Conservation (phyloP, 2,113 vertebrate species). For the Myrmecophaga tridactyla region DNA sequence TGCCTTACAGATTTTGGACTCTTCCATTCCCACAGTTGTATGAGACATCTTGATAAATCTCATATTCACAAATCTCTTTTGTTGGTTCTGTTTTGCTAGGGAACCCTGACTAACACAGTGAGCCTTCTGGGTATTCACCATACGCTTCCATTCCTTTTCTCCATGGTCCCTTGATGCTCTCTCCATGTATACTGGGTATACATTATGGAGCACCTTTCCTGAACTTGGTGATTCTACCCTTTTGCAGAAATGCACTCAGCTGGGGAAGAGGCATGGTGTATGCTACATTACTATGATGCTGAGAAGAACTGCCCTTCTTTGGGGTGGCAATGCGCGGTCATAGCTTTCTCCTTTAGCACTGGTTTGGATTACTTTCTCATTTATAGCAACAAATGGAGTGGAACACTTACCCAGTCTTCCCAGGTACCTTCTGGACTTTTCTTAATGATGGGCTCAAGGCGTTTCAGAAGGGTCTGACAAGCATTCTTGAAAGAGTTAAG, state of each 20-base stretch:
- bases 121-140: not conserved
- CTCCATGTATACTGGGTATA: too few relatives aligned
- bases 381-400: not conserved
- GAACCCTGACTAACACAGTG: too few relatives aligned
- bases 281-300: not conserved
- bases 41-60: too few relatives aligned
- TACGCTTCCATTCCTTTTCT: not conserved
- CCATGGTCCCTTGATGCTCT: not conserved
- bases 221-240: not conserved
- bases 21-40: too few relatives aligned
- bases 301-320: fast-evolving
- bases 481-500: slow-evolving; percentile 85
- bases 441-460: slow-evolving; percentile 88
- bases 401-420: slow-evolving; percentile 90
- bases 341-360: not conserved
- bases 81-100: too few relatives aligned
- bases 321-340: fast-evolving
- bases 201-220: not conserved
- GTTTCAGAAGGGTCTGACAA: slow-evolving; percentile 89
- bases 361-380: not conserved
- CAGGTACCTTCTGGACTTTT: slow-evolving; percentile 88
- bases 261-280: not conserved
- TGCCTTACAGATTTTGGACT: too few relatives aligned
- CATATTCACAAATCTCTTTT: too few relatives aligned
- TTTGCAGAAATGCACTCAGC: not conserved